Evolutionary conservation across 2,888 invertebrate species (phyloP), one percentile per base, ranked within the genome.

Genomic region (Euclidia mi): DNA sequence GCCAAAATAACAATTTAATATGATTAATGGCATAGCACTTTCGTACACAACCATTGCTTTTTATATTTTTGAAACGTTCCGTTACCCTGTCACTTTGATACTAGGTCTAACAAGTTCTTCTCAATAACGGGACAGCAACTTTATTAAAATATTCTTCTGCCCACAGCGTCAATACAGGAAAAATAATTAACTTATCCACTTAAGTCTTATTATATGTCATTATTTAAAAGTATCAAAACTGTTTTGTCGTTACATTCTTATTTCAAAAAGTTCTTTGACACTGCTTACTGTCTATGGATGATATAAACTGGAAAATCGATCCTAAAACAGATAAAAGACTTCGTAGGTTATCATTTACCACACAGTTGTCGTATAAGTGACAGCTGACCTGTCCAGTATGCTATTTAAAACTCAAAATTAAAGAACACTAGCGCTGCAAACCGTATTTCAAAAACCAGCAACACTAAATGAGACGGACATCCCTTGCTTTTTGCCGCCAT

Each of bases 401-500:
- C 7, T 2, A 25, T 6, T 7, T 25, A 25, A 7, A 25, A 25
- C 1, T 25, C 20, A 3, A 25, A 3, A 25, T 3, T 7, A 25
- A 3, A 25, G 1, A 25, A 25, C 20, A 25, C 20, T 25, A 25
- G 20, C 20, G 7, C 20, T 6, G 4, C 20, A 63, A 58, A 42
- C 17, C 10, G 47, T 49, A 31, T 60, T 57, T 65, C 40, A 62
- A 50, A 34, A 44, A 34, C 12, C 15, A 52, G 56, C 55, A 56
- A 49, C 57, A 32, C 25, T 44, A 62, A 56, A 32, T 56, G 56
- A 65, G 41, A 50, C 57, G 57, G 70, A 77, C 74, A 71, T 65
- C 76, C 71, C 50, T 59, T 48, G 18, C 45, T 79, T 77, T 81
- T 78, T 75, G 58, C 64, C 34, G 40, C 17, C 56, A 78, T 75